Conservation (phyloP, 2,888 invertebrate genomes). For the Drosophila maculinotata region DNA sequence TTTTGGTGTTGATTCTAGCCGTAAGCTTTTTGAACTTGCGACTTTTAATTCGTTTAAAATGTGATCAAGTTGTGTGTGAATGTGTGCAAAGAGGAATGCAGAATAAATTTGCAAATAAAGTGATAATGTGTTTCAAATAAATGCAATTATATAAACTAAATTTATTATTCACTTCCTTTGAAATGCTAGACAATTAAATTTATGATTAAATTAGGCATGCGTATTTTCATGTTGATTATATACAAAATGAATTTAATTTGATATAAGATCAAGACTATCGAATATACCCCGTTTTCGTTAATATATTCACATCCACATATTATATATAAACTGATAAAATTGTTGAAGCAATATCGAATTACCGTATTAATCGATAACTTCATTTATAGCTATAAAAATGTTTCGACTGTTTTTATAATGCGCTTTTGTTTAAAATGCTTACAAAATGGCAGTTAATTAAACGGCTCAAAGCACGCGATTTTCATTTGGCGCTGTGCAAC, state of each 20-base stretch:
- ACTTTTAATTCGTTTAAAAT: constrained; percentile 57
- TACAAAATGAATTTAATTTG: constrained; percentile 2
- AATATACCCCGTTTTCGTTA: too few species aligned
- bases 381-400: neutral
- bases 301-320: too few species aligned
- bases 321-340: too few species aligned
- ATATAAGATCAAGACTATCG: neutral
- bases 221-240: neutral
- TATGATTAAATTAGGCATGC: neutral
- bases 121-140: neutral
- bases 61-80: constrained; percentile 4
- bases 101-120: neutral
- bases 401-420: too few species aligned
- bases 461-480: constrained; percentile 13
- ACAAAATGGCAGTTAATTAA: constrained; percentile 1
- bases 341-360: neutral
- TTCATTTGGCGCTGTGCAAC: constrained; percentile 9
- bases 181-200: neutral
- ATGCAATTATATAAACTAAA: constrained; percentile 2
- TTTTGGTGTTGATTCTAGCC: constrained; percentile 37
- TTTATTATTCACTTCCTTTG: neutral
- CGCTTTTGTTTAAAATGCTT: neutral
- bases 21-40: constrained; percentile 51
- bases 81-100: neutral
- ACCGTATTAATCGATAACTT: too few species aligned